Evolutionary conservation across 2,888 invertebrate species (phyloP).

Genomic region (Dolichopus griseipennis): DNA sequence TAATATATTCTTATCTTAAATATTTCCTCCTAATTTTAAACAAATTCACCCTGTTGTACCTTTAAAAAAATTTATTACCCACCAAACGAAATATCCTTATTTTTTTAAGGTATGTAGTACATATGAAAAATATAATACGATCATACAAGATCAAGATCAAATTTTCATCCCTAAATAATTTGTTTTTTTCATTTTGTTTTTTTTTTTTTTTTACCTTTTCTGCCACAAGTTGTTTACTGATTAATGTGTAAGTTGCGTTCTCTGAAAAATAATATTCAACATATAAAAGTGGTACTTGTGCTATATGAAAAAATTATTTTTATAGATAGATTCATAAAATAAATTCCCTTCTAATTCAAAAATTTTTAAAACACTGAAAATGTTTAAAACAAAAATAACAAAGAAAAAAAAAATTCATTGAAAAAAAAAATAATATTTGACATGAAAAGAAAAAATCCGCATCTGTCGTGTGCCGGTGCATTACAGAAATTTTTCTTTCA

Average conservation of each 20-base stretch:
- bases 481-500: not conserved
- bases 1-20: too few species aligned
- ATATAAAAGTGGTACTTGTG: not conserved
- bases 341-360: not conserved
- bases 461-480: constrained; percentile 11
- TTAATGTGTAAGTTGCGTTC: not conserved
- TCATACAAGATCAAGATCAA: constrained; percentile 2
- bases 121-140: too few species aligned
- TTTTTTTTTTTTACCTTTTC: not conserved
- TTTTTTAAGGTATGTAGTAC: too few species aligned
- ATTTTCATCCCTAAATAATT: not conserved
- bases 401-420: not conserved
- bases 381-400: not conserved
- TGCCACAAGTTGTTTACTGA: not conserved
- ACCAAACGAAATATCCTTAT: too few species aligned
- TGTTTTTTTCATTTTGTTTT: not conserved
- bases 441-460: not conserved
- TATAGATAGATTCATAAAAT: not conserved
- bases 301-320: not conserved
- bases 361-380: not conserved
- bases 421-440: not conserved
- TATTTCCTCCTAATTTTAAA: too few species aligned
- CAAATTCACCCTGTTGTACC: too few species aligned
- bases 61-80: too few species aligned
- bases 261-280: not conserved